A percentile compares a stretch with the other conserved stretches of the same genome.
Conservation (phyloP, 1,140 invertebrate species). For the Tetraneura akinire region DNA sequence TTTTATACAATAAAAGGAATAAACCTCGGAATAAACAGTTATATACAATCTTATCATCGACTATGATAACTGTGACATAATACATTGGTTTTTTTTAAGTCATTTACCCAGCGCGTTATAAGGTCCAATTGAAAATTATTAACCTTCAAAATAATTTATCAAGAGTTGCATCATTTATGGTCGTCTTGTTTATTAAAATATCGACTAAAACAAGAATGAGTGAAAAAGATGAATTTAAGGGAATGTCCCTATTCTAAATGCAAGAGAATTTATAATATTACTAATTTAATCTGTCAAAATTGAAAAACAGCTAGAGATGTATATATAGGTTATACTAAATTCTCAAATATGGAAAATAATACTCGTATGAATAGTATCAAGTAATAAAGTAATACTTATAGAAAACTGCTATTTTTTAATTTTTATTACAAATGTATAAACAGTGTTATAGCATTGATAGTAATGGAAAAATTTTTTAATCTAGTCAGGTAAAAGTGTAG, state of each 20-base stretch:
- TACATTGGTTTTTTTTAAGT: not conserved
- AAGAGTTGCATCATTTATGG: too few species aligned
- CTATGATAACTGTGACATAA: not conserved
- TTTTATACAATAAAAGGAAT: not conserved
- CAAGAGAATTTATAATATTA: constrained; percentile 4
- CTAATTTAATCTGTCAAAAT: not conserved
- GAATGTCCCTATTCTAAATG: not conserved
- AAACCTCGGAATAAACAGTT: not conserved
- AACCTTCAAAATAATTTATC: constrained; percentile 19
- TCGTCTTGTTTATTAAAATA: constrained; percentile 21
- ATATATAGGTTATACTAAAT: constrained; percentile 29
- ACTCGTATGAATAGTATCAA: too few species aligned
- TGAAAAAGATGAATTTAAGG: not conserved
- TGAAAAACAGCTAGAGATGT: not conserved
- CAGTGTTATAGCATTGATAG: too few species aligned
- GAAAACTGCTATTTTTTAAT: too few species aligned
- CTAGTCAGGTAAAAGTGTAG: too few species aligned
- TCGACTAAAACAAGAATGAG: not conserved
- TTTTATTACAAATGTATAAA: too few species aligned
- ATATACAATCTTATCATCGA: constrained; percentile 8
- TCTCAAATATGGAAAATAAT: too few species aligned
- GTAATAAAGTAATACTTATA: too few species aligned
- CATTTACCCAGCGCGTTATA: not conserved
- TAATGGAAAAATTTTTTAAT: too few species aligned
- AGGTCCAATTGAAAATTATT: constrained; percentile 35